These are phyloP conservation scores for Coelinius sp. DNA, from an alignment of 2,888 invertebrate species.

Conservation along the genomic window DNA sequence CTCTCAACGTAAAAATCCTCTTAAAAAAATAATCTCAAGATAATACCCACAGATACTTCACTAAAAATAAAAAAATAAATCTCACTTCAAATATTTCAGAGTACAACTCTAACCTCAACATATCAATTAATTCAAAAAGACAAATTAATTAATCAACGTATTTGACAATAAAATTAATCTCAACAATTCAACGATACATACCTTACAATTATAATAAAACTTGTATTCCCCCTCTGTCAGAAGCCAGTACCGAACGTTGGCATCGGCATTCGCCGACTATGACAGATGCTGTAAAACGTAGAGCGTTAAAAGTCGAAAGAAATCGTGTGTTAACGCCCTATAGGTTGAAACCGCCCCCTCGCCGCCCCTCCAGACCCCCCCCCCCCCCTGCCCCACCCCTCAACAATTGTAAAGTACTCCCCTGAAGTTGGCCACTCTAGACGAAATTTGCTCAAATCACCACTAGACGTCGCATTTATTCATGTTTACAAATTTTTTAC, in stretches of 20 bases:
- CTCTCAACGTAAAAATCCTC: no score
- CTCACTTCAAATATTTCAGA: no score
- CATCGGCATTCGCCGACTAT: slow-evolving; percentile 9
- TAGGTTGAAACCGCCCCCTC: neutral
- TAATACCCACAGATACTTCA: no score
- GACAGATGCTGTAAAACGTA: slow-evolving; percentile 11
- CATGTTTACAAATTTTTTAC: slow-evolving; percentile 17
- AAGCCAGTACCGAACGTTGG: neutral
- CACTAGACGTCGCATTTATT: neutral
- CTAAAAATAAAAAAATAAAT: no score
- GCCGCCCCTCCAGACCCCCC: no score
- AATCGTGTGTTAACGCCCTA: slow-evolving; percentile 7
- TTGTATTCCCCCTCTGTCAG: neutral
- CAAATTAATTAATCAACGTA: neutral
- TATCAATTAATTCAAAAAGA: no score
- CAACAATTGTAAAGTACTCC: neutral
- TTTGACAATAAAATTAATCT: neutral
- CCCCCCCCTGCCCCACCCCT: neutral
- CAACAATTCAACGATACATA: neutral
- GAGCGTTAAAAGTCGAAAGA: neutral
- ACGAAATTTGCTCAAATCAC: neutral
- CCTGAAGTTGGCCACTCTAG: neutral
- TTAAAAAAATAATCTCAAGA: no score
- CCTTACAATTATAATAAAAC: slow-evolving; percentile 3
- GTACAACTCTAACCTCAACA: neutral